phyloP scores from a whole-genome alignment of 53 echinoderm and acorn worm species.

The Hippasteria phrygiana region DNA sequence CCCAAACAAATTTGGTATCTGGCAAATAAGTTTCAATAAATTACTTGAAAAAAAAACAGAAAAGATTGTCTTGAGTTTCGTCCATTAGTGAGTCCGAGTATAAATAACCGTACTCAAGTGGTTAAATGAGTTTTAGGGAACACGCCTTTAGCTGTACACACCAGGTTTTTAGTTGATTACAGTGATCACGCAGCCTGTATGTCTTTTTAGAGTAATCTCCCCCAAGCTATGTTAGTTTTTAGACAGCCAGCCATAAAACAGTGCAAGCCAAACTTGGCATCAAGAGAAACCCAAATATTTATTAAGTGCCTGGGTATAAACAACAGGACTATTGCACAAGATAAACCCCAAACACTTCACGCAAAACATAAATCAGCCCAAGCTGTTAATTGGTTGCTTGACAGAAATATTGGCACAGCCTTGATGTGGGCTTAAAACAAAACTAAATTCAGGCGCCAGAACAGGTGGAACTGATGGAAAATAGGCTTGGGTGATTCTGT shows the following conservation, averaged over 20 bases:
- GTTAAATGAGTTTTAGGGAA: no score
- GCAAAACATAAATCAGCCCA: not conserved
- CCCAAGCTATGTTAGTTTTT: not conserved
- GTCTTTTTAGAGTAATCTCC: no score
- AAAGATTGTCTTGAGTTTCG: no score
- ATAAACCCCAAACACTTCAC: not conserved
- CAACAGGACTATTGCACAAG: conserved; percentile 19
- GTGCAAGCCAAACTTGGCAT: not conserved
- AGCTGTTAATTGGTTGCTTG: conserved; percentile 28
- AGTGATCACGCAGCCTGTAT: no score
- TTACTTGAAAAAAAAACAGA: no score
- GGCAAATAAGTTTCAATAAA: no score
- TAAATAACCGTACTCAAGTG: no score
- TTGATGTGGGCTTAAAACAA: not conserved
- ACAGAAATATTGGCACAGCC: conserved; percentile 43
- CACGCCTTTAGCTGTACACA: no score
- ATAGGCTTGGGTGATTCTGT: not conserved
- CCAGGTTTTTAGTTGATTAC: no score
- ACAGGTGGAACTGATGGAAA: conserved; percentile 28
- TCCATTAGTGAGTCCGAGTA: no score
- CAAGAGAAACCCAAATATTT: not conserved
- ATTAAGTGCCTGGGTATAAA: not conserved
- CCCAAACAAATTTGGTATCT: no score
- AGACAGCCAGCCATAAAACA: not conserved
- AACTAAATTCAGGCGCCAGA: conserved; percentile 7